A percentile compares a stretch with the other conserved stretches of the same genome.
Evolutionary conservation across 2,888 invertebrate genomes (phyloP).

Genomic region (Tipula vernalis): DNA sequence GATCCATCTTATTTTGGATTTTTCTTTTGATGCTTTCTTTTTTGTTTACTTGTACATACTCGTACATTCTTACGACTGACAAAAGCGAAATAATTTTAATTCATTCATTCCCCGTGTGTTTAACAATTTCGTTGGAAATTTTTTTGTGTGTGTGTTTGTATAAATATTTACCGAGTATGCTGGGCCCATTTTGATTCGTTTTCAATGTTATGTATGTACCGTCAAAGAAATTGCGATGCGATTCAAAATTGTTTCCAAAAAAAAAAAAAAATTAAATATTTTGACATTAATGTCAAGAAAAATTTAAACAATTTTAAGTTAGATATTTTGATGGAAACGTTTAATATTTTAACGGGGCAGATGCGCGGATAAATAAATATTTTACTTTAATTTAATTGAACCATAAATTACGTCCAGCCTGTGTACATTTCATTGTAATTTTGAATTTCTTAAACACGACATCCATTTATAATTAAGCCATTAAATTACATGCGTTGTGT

Average conservation of each 20-base stretch:
- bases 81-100: constrained; percentile 4
- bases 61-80: not conserved
- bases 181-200: not conserved
- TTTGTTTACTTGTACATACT: not conserved
- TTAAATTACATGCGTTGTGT: not conserved
- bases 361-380: not conserved
- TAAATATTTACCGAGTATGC: not conserved
- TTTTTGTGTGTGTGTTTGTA: not conserved
- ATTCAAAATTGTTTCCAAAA: not conserved
- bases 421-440: not conserved
- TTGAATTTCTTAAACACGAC: not conserved
- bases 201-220: not conserved
- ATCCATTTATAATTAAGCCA: not conserved
- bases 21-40: not conserved
- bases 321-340: not conserved
- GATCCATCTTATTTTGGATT: not conserved
- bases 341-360: not conserved
- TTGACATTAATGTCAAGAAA: not conserved
- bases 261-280: not conserved
- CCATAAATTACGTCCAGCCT: not conserved
- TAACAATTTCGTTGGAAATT: not conserved
- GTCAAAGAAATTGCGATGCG: not conserved
- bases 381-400: not conserved
- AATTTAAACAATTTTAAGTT: not conserved
- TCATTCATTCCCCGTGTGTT: constrained; percentile 4